A percentile compares a stretch with the other conserved stretches of the same genome.
These are phyloP conservation scores for Montipora capitata DNA, from an alignment of 92 coral and sea anemone species.

Conservation along the genomic window DNA sequence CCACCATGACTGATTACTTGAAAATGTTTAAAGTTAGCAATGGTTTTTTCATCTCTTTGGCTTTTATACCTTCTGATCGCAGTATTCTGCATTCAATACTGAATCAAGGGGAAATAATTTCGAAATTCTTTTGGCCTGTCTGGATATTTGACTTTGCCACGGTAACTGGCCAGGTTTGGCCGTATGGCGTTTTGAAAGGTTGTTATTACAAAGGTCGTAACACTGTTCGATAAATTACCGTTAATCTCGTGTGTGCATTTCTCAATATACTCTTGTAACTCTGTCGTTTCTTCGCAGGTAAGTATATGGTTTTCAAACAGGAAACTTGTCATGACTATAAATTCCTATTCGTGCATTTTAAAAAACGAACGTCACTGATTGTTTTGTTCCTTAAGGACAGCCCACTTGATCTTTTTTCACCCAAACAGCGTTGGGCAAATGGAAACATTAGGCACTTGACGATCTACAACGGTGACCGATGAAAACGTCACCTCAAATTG, in stretches of 20 bases:
- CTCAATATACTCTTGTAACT: too few species aligned
- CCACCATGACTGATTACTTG: background rate
- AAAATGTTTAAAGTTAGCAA: background rate
- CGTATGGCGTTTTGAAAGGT: too few species aligned
- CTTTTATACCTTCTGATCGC: background rate
- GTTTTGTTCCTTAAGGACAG: background rate
- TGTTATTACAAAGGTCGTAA: too few species aligned
- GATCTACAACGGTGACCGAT: too few species aligned
- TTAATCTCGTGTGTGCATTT: too few species aligned
- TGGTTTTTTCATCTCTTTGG: background rate
- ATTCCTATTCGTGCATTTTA: slow-evolving; percentile 4
- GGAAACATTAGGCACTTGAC: too few species aligned
- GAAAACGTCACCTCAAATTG: too few species aligned
- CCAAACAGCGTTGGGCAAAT: too few species aligned
- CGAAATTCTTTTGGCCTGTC: background rate
- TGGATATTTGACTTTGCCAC: background rate
- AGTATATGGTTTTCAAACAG: background rate
- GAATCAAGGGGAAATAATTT: background rate
- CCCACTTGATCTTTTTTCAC: background rate
- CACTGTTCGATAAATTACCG: too few species aligned
- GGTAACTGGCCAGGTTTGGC: background rate
- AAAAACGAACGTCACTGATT: slow-evolving; percentile 7
- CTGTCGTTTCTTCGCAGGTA: too few species aligned
- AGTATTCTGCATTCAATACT: background rate
- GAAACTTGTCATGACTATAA: slow-evolving; percentile 6